Conservation (phyloP, 2,113 vertebrate genomes). For the Turdus rufiventris region DNA sequence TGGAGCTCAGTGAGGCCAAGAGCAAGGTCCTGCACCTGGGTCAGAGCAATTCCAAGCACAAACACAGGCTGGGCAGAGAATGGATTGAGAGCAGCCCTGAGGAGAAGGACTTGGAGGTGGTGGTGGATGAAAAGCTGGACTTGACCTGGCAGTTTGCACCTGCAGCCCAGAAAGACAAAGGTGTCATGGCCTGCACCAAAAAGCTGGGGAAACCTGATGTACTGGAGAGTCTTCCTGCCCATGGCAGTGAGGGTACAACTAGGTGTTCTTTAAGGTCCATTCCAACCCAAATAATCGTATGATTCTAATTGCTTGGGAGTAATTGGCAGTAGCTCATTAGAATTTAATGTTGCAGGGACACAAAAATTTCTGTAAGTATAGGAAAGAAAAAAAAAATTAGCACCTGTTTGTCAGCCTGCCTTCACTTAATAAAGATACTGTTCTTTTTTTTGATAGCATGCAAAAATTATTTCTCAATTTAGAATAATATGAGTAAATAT, state of each 20-base stretch:
- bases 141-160: not conserved
- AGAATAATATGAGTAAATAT: not conserved
- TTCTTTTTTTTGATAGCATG: not conserved
- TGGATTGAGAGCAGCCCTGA: not conserved
- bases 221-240: not conserved
- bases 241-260: not conserved
- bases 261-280: not conserved
- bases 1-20: fast-evolving
- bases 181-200: not conserved
- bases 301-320: not conserved
- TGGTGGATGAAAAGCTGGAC: not conserved
- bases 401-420: not conserved
- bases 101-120: not conserved
- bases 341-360: not conserved
- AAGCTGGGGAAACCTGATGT: not conserved
- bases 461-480: not conserved
- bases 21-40: not conserved
- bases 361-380: not conserved
- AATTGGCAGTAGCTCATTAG: not conserved
- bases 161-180: not conserved
- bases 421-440: not conserved
- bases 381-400: too few relatives aligned
- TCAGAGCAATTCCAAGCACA: not conserved
- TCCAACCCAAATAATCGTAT: not conserved
- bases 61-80: not conserved